Conservation (phyloP, 92 coral and sea anemone genomes). For the Zoanthus sociatus region DNA sequence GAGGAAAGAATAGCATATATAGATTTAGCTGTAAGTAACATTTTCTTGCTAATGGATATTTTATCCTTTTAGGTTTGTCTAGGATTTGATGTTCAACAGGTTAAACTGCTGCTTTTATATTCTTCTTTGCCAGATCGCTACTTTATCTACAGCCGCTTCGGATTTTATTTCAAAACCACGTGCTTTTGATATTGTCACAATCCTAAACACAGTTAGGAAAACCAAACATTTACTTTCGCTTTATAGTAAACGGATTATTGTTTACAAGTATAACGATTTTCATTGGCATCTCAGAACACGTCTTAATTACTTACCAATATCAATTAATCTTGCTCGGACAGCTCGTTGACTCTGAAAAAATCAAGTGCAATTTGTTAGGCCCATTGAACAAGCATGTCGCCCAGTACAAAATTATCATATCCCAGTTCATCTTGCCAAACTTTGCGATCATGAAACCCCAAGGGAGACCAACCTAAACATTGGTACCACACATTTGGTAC, state of each 20-base stretch:
- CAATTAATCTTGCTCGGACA: too few species aligned
- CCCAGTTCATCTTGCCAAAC: too few species aligned
- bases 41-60: neutral
- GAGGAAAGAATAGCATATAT: conserved; percentile 1
- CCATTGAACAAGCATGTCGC: too few species aligned
- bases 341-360: too few species aligned
- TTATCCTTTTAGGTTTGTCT: neutral
- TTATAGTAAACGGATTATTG: neutral
- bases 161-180: neutral
- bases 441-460: too few species aligned
- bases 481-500: too few species aligned
- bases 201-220: neutral
- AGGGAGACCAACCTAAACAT: too few species aligned
- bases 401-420: too few species aligned
- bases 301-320: too few species aligned
- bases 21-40: conserved; percentile 19
- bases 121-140: conserved; percentile 6
- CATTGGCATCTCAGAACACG: conserved; percentile 21
- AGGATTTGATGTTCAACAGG: conserved; percentile 18
- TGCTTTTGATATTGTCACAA: conserved; percentile 36
- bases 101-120: conserved; percentile 7
- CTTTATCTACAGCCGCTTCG: conserved; percentile 14
- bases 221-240: neutral
- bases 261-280: conserved; percentile 11
- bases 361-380: too few species aligned